A percentile compares a stretch with the other conserved stretches of the same genome.
Evolutionary conservation across 2,797 vertebrate species (phyloP).

Genomic region (Amblyopsis hoosieri): DNA sequence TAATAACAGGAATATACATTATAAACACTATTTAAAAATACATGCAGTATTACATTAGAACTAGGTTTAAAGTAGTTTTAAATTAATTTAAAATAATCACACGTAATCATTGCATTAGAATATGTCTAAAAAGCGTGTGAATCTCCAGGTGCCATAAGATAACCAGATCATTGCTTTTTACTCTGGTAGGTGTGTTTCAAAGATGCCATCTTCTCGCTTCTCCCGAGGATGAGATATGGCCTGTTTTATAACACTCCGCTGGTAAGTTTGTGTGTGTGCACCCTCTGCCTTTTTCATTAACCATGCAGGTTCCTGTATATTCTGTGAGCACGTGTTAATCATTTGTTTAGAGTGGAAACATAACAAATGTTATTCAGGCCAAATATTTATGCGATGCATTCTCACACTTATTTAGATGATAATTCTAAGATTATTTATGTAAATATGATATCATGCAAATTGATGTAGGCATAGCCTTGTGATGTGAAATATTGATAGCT

Average conservation of each 20-base stretch:
- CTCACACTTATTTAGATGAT: conserved; percentile 63
- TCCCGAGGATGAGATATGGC: conserved; percentile 95
- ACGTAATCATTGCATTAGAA: too few relatives aligned
- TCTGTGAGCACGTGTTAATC: background rate
- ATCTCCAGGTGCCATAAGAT: background rate
- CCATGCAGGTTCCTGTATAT: conserved; percentile 9
- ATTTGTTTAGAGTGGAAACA: conserved; percentile 13
- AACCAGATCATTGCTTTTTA: conserved; percentile 6
- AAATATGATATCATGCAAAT: conserved; percentile 58
- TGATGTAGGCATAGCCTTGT: conserved; percentile 36
- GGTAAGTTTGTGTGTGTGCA: conserved; percentile 73
- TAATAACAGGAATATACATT: too few relatives aligned
- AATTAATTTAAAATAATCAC: too few relatives aligned
- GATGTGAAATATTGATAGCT: conserved; percentile 70
- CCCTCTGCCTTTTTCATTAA: conserved; percentile 13
- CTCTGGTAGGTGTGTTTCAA: conserved; percentile 89
- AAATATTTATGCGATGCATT: conserved; percentile 57
- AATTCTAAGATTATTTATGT: conserved; percentile 63
- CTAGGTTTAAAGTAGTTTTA: too few relatives aligned
- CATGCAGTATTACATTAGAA: too few relatives aligned
- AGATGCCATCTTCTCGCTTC: conserved; percentile 90
- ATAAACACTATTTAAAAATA: too few relatives aligned
- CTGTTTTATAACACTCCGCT: conserved; percentile 97
- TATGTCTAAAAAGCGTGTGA: too few relatives aligned
- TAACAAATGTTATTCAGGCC: conserved; percentile 42